phyloP scores from a whole-genome alignment of 2,888 invertebrate species.

The Drosophila nigricruria region DNA sequence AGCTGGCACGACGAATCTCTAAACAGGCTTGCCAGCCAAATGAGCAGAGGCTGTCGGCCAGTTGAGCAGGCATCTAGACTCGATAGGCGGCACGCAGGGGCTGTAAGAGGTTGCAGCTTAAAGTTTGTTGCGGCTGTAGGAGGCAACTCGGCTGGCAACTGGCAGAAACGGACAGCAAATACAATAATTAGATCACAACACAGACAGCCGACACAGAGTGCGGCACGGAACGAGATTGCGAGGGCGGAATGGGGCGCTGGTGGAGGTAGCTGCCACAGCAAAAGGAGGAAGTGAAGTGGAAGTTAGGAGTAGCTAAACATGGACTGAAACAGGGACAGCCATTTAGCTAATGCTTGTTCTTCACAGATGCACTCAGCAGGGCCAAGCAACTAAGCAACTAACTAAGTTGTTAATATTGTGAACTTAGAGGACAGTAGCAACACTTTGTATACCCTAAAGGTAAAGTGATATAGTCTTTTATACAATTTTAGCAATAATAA shows the following conservation, averaged over 20 bases:
- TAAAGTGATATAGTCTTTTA: background rate
- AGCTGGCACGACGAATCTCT: slow-evolving; percentile 58
- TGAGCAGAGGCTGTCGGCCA: slow-evolving; percentile 56
- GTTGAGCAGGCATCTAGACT: slow-evolving; percentile 29
- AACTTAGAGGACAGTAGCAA: slow-evolving; percentile 24
- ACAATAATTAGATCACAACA: slow-evolving; percentile 77
- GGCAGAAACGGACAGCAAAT: slow-evolving; percentile 74
- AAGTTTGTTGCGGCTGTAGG: slow-evolving; percentile 44
- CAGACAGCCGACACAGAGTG: slow-evolving; percentile 56
- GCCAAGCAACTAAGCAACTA: slow-evolving; percentile 21
- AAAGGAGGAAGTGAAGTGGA: slow-evolving; percentile 42
- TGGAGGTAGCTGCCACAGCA: background rate
- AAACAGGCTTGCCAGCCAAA: slow-evolving; percentile 70
- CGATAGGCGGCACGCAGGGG: background rate
- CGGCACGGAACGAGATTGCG: slow-evolving; percentile 53
- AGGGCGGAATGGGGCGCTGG: slow-evolving; percentile 33
- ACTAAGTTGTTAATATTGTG: slow-evolving; percentile 59
- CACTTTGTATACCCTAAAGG: slow-evolving; percentile 26
- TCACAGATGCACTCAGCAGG: slow-evolving; percentile 28
- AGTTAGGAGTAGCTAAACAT: slow-evolving; percentile 38
- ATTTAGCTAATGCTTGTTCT: slow-evolving; percentile 40
- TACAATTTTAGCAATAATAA: background rate
- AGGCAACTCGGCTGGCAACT: slow-evolving; percentile 57
- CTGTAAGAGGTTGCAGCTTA: background rate
- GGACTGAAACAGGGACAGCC: slow-evolving; percentile 19